These are phyloP conservation scores for Bufo gargarizans DNA, from an alignment of 2,113 vertebrate species.

Conservation along the genomic window DNA sequence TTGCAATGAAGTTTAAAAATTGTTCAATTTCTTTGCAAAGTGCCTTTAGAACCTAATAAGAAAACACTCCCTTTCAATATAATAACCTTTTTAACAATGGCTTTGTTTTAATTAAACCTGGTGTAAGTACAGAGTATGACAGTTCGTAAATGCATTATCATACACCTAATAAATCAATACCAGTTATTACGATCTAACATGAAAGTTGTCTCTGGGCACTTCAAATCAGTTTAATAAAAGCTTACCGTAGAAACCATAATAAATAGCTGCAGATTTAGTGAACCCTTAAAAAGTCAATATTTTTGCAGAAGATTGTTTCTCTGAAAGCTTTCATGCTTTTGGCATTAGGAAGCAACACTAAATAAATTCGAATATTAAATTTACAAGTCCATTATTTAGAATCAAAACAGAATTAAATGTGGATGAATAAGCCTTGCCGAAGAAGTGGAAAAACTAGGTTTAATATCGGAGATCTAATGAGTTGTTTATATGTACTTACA, in stretches of 20 bases:
- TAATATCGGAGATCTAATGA: slow-evolving; percentile 20
- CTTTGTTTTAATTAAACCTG: background rate
- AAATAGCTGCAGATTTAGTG: slow-evolving; percentile 15
- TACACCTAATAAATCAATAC: slow-evolving; percentile 9
- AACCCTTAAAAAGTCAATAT: slow-evolving; percentile 32
- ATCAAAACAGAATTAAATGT: slow-evolving; percentile 5
- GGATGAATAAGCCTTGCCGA: background rate
- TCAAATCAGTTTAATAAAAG: slow-evolving; percentile 17
- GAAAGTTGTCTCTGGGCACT: background rate
- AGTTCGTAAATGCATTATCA: background rate
- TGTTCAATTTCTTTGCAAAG: background rate
- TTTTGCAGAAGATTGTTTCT: slow-evolving; percentile 6
- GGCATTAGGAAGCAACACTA: slow-evolving; percentile 9
- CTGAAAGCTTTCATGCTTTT: slow-evolving; percentile 10
- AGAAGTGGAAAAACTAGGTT: background rate
- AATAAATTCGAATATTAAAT: slow-evolving; percentile 3
- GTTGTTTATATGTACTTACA: slow-evolving; percentile 38
- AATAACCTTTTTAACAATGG: background rate
- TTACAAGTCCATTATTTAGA: slow-evolving; percentile 16
- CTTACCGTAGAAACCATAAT: slow-evolving; percentile 1
- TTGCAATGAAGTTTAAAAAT: background rate
- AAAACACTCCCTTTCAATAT: background rate
- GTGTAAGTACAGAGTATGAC: background rate
- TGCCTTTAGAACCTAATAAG: background rate
- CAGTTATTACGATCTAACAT: background rate